Evolutionary conservation across 2,113 vertebrate genomes (phyloP).

Genomic region (Sciurus niger): DNA sequence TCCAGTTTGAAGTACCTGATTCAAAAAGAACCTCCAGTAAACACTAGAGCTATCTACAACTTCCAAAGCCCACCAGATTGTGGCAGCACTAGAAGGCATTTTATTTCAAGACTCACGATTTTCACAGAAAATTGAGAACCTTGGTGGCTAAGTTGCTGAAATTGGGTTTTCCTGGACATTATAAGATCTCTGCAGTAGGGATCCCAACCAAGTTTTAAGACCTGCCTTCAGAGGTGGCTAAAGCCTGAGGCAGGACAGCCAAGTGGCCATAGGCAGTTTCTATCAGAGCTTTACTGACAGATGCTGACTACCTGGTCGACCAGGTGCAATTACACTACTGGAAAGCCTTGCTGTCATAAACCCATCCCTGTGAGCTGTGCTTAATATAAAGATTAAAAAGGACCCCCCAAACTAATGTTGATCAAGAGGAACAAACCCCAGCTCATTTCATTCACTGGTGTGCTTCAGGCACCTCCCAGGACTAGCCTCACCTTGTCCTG

Average conservation of each 20-base stretch:
- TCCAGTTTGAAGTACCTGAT: background rate
- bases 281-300: background rate
- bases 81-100: background rate
- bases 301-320: background rate
- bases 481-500: background rate
- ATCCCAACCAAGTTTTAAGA: background rate
- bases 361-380: background rate
- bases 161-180: background rate
- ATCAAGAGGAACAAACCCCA: background rate
- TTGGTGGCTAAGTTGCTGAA: background rate
- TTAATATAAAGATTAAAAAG: background rate
- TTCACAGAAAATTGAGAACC: background rate
- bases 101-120: background rate
- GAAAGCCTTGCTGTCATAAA: background rate
- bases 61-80: background rate
- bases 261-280: background rate
- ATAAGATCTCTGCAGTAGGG: background rate
- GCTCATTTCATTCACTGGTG: background rate
- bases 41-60: background rate
- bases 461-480: background rate
- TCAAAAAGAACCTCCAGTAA: conserved; percentile 22
- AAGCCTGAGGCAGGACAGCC: background rate
- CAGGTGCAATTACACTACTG: background rate
- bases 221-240: background rate
- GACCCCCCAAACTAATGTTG: too few species aligned